phyloP scores from a whole-genome alignment of 2,888 invertebrate species.

The Ormyrus pomaceus region DNA sequence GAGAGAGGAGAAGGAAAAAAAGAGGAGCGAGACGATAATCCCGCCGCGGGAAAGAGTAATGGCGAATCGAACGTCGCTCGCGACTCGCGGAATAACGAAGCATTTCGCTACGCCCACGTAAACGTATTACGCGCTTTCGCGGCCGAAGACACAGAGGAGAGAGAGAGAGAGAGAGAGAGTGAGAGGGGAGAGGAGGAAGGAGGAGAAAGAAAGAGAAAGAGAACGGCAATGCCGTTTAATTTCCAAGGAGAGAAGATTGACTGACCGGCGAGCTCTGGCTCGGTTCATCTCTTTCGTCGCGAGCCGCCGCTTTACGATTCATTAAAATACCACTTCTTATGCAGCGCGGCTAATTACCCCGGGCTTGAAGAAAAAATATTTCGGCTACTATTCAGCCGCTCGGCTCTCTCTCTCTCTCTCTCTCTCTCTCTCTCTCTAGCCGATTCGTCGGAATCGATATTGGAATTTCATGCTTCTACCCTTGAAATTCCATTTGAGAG shows the following conservation, averaged over 20 bases:
- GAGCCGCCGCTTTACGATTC: constrained; percentile 68
- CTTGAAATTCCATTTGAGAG: constrained; percentile 54
- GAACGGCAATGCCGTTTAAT: constrained; percentile 61
- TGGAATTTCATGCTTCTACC: constrained; percentile 56
- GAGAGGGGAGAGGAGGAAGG: constrained; percentile 7
- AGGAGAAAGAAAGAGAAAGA: constrained; percentile 21
- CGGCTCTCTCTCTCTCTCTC: constrained; percentile 26
- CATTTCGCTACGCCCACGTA: constrained; percentile 59
- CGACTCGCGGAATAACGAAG: constrained; percentile 54
- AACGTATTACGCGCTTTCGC: constrained; percentile 55
- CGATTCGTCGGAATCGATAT: constrained; percentile 55
- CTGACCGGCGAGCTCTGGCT: constrained; percentile 58
- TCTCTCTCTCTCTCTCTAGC: constrained; percentile 23
- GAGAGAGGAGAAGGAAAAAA: constrained; percentile 1
- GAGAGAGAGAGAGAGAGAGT: not conserved
- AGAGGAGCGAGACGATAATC: not conserved
- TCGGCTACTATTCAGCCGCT: constrained; percentile 50
- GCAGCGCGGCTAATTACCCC: constrained; percentile 68
- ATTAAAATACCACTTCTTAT: constrained; percentile 72
- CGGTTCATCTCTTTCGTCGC: constrained; percentile 56
- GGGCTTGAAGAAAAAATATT: constrained; percentile 49
- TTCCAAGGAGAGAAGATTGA: constrained; percentile 65
- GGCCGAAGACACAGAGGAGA: not conserved
- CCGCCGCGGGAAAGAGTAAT: constrained; percentile 14
- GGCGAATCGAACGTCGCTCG: constrained; percentile 25